phyloP scores from a whole-genome alignment of 2,888 invertebrate genomes.

The Pegoplata infirma region DNA sequence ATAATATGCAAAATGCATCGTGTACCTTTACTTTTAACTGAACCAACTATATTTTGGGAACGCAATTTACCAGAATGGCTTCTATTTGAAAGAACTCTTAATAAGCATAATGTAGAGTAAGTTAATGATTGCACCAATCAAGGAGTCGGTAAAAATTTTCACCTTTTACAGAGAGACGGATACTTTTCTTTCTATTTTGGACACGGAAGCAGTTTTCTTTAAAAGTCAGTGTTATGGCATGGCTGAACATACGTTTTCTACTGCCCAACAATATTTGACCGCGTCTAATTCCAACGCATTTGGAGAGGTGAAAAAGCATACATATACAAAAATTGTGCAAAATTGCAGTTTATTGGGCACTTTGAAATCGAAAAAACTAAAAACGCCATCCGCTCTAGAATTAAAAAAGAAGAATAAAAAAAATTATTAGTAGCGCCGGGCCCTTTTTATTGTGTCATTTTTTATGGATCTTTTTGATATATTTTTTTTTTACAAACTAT shows the following conservation, averaged over 20 bases:
- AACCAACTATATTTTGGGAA: slow-evolving; percentile 53
- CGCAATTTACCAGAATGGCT: slow-evolving; percentile 41
- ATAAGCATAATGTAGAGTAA: slow-evolving; percentile 57
- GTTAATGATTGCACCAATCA: background rate
- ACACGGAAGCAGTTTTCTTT: slow-evolving; percentile 49
- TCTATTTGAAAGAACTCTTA: slow-evolving; percentile 58
- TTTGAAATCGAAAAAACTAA: no score
- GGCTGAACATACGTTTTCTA: slow-evolving; percentile 24
- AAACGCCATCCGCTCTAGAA: no score
- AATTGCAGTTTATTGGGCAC: no score
- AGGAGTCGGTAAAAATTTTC: no score
- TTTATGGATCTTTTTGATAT: no score
- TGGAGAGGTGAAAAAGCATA: slow-evolving; percentile 28
- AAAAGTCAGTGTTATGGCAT: slow-evolving; percentile 14
- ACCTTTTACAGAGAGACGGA: slow-evolving; percentile 61
- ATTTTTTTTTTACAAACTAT: no score
- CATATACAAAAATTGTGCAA: no score
- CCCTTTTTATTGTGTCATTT: no score
- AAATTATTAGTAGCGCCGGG: no score
- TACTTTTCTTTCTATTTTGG: slow-evolving; percentile 49
- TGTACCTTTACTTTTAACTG: slow-evolving; percentile 44
- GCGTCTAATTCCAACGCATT: background rate
- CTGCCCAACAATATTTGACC: background rate
- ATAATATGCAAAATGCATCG: slow-evolving; percentile 57
- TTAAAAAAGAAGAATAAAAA: no score